Base-by-base conservation (phyloP, 2,888 invertebrate species). In the Orchestes rusci region DNA sequence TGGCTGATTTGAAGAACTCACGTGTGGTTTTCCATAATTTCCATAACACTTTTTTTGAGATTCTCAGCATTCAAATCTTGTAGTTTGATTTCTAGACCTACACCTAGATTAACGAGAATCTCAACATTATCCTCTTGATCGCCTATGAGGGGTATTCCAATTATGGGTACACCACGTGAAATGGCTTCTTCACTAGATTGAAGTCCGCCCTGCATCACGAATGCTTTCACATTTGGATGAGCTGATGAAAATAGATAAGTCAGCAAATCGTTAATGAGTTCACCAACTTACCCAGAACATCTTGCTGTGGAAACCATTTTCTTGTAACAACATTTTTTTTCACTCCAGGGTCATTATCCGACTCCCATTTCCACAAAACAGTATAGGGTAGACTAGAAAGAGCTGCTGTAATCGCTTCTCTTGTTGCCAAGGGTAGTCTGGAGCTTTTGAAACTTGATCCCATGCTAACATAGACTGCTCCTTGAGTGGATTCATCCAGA, bases 261-360 rank as follows among this genome's bases (percentile, higher is more conserved):
- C 23, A 23, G 5, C 10, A 23, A 23, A 23, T 5, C 7, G 10
- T 23, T 35, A 10, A 19, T 12, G 13, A 3, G 2, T 8, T 31
- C 3, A 3, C 8, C 2, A 10, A 7, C 27, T 49, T 60, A 69
- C 70, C 67, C 43, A 72, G 56, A 38, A 72, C 54, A 48, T 68
- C 70, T 47, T 68, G 64, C 53, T 72, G 73, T 1, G 72, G 70
- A 13, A 71, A 54, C 72, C 72, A 73, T 49, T 68, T 68, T 13
- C 51, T 54, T 10, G 66, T 59, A 43, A 65, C 59, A 1, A 73
- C 61, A 54, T 68, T 67, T n/a, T n/a, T n/a, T n/a, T n/a, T n/a
- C n/a, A n/a, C n/a, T 19, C 58, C 48, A 5, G 68, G 64, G 53
- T 65, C 56, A 27, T 59, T 59, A n/a, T 62, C 62, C 1, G 58